Evolutionary conservation across 1,140 invertebrate species (phyloP), one percentile per base, ranked within the genome.

Genomic region (Eumeta japonica): DNA sequence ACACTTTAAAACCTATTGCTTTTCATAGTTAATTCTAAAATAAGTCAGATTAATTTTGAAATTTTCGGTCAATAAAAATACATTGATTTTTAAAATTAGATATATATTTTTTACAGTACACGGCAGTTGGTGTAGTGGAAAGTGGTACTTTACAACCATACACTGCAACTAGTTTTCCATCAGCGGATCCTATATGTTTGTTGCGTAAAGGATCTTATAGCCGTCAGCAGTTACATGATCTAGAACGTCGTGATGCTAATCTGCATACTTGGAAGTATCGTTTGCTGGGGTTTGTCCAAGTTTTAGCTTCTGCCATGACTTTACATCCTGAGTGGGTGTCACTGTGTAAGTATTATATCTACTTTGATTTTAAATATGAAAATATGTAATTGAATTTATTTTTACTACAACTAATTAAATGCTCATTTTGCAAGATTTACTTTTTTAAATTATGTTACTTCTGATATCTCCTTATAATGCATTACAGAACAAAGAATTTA

Each of bases 71-170:
- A n/a, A n/a, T n/a, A n/a, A n/a, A n/a, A n/a, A n/a, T n/a, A n/a
- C n/a, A n/a, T n/a, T n/a, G n/a, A n/a, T n/a, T n/a, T n/a, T n/a
- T n/a, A n/a, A n/a, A n/a, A n/a, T n/a, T n/a, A n/a, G n/a, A n/a
- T n/a, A n/a, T n/a, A n/a, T n/a, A n/a, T n/a, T 33, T 35, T 35
- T 67, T 70, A 4, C 54, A 87, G 80, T 85, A 86, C 38, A 86
- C 83, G 27, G 78, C 90, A 20, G 80, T 93, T 28, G 90, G 86
- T 5, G 75, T 85, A 46, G 76, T 91, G 38, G 68, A 82, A 36
- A 76, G 82, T 29, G 82, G 81, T 9, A 77, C 75, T 20, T 74
- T 92, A 13, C 78, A 84, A 29, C 82, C 87, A 0, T 92, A 88
- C 55, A 62, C 79, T 29, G 85, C 88, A 2, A 27, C 47, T 9